Base-by-base conservation (phyloP, 2,113 vertebrate species). In the Pycnonotus jocosus region DNA sequence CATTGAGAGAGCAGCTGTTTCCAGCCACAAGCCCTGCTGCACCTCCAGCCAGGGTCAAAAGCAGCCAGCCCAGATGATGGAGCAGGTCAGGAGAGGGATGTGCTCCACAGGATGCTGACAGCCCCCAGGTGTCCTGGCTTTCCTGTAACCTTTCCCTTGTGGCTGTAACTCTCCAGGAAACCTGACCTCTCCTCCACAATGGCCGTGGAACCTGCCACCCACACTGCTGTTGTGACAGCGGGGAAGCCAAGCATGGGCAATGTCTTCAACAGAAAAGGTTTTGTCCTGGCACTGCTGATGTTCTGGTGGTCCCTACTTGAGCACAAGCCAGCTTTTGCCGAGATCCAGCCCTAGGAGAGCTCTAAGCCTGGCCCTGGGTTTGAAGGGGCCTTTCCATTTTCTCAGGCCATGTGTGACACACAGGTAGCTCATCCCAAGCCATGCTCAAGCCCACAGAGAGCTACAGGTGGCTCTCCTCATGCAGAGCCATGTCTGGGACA, bases 191-290 rank as follows among this genome's bases (percentile, higher is more conserved):
- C 35, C 35, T 81, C 28, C 28, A 28, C 0, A 1, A 7, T 14
- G 50, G 48, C 40, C 64, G 22, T 0, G 0, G 56, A 38, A 50
- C 19, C 35, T 44, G 18, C 14, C 15, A 7, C 12, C 23, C 16
- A 28, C 0, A 0, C 28, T 22, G 16, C 51, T 47, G 25, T 11
- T 21, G 42, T 2, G 1, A 25, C 27, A 69, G 11, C 0, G 0
- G 30, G 51, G 60, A 68, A 76, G n/a, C 11, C 18, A 62, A 89
- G 40, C 3, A 8, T 3, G 5, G 2, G 3, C 0, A 4, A 28
- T 53, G 9, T 11, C 44, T 61, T 40, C 30, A 9, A 35, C 7
- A 85, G 25, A 80, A n/a, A 56, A 2, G 7, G 25, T 18, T 56
- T 42, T 64, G 30, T 60, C 37, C 83, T 77, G 79, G 57, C 6